Base-by-base conservation (phyloP, 2,797 vertebrate species). In the Gymnodraco acuticeps region DNA sequence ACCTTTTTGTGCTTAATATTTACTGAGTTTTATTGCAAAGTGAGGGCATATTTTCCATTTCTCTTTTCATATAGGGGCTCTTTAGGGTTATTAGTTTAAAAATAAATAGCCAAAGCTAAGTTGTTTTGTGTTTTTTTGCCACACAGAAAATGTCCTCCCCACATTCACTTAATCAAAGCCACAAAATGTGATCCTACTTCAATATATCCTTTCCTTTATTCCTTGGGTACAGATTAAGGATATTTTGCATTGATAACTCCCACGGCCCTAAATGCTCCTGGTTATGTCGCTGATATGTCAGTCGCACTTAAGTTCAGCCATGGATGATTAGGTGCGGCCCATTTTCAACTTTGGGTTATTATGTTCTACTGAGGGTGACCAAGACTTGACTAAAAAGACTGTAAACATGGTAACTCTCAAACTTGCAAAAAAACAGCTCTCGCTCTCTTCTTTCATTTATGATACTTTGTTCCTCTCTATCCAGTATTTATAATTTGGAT, bases 121-220 rank as follows among this genome's bases (percentile, higher is more conserved):
- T 43, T 4, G 11, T 56, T 27, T 27, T 62, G n/a, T 54, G 42
- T 38, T 51, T 77, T 12, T 60, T 64, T 60, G 33, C 60, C 48
- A 77, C 64, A 64, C 5, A 45, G 33, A 55, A 77, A 60, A 73
- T 45, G 9, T 47, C 60, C 50, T 27, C 14, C 31, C 7, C 54
- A 31, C 38, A 64, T 56, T 53, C 17, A 27, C 65, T 51, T 20
- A 6, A 43, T 59, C 63, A 10, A n/a, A 61, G 50, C n/a, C 14
- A 13, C 12, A 55, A 38, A 17, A 4, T 20, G 38, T 6, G 10
- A 46, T 48, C 41, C 27, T 43, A 45, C 17, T 52, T 27, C 19
- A 71, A 17, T 1, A 27, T 19, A 46, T 15, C 23, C 23, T 27
- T 27, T 3, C 41, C 78, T 45, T 11, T 50, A 38, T 9, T 68